Evolutionary conservation across 2,113 vertebrate genomes (phyloP).

Genomic region (Myrmecobius fasciatus): DNA sequence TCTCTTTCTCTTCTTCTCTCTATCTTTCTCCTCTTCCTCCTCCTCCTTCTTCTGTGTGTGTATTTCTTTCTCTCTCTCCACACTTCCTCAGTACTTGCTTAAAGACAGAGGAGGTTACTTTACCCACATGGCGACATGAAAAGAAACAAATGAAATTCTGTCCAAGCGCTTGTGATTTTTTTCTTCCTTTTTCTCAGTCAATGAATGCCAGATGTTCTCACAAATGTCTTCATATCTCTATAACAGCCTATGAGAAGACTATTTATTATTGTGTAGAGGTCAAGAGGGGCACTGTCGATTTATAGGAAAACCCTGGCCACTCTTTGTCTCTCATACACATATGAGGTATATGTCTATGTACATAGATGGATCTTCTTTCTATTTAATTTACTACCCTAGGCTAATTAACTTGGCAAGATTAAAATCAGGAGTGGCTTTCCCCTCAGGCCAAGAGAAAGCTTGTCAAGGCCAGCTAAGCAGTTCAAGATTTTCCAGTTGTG

Average conservation of each 20-base stretch:
- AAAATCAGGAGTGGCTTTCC: conserved; percentile 70
- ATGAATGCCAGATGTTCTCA: conserved; percentile 85
- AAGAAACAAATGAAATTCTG: conserved; percentile 83
- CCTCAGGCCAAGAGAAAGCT: conserved; percentile 39
- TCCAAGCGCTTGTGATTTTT: conserved; percentile 75
- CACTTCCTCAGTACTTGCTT: not conserved
- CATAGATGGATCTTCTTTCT: conserved; percentile 51
- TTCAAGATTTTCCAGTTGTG: conserved; percentile 56
- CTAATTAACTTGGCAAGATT: conserved; percentile 74
- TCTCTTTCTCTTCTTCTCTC: no score
- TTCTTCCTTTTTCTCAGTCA: conserved; percentile 77
- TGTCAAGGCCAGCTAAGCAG: conserved; percentile 47
- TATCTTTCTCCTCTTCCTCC: no score
- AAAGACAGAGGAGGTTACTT: conserved; percentile 51
- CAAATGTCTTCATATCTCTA: conserved; percentile 75
- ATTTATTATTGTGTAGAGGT: conserved; percentile 78
- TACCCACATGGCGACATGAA: conserved; percentile 72
- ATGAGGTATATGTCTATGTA: conserved; percentile 43
- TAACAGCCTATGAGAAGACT: conserved; percentile 67
- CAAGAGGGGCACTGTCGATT: conserved; percentile 72
- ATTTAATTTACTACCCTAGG: conserved; percentile 65
- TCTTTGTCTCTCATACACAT: conserved; percentile 45
- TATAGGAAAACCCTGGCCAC: conserved; percentile 74
- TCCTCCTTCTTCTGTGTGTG: no score
- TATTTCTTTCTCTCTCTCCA: not conserved